Percentiles rank a stretch among this genome's conserved stretches.
Evolutionary conservation across 2,797 vertebrate species (phyloP).

Genomic region (Gouania willdenowi): DNA sequence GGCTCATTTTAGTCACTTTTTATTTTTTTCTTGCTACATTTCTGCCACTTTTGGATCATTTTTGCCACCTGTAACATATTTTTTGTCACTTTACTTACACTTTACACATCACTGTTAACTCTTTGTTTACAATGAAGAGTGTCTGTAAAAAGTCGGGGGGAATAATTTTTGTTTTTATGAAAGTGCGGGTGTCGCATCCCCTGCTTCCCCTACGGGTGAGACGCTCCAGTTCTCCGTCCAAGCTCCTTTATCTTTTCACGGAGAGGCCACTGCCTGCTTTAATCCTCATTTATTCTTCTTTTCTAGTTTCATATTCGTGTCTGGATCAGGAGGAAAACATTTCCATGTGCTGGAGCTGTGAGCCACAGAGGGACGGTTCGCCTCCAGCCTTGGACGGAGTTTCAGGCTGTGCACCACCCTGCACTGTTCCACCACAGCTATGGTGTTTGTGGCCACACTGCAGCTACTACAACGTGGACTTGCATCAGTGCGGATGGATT

Average conservation of each 20-base stretch:
- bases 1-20: too few species aligned
- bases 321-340: conserved; percentile 59
- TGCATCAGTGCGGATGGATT: too few species aligned
- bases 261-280: conserved; percentile 4
- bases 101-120: too few species aligned
- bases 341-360: conserved; percentile 72
- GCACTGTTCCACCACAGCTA: conserved; percentile 69
- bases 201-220: too few species aligned
- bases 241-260: conserved; percentile 36
- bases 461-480: conserved; percentile 27
- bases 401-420: conserved; percentile 53
- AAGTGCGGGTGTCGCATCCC: too few species aligned
- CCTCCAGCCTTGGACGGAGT: conserved; percentile 54
- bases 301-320: not conserved
- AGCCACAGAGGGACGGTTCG: conserved; percentile 50
- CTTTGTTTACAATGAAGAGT: too few species aligned
- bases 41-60: too few species aligned
- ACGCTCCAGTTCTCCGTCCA: conserved; percentile 67
- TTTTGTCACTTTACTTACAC: too few species aligned
- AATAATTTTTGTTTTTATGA: too few species aligned
- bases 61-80: too few species aligned
- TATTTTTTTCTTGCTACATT: too few species aligned
- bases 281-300: not conserved
- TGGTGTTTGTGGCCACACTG: conserved; percentile 36
- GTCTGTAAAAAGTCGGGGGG: too few species aligned